These are phyloP conservation scores for Phyto melanocephala DNA, from an alignment of 2,888 invertebrate species.

Conservation along the genomic window DNA sequence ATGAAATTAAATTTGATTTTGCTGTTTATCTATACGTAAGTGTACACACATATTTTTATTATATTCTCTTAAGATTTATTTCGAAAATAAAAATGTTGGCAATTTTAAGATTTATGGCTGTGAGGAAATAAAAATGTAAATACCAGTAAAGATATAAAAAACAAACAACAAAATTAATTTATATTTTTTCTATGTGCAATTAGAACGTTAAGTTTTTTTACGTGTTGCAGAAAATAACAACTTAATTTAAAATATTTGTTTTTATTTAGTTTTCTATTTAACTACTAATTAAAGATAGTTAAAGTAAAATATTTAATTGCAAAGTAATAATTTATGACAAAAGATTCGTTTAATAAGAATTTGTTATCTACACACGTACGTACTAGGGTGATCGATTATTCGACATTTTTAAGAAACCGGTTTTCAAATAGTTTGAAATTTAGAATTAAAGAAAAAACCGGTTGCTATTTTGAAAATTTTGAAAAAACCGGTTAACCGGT, in stretches of 20 bases:
- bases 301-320: not conserved
- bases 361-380: too few relatives aligned
- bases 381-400: too few relatives aligned
- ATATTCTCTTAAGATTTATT: constrained; percentile 6
- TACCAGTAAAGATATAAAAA: not conserved
- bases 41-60: too few relatives aligned
- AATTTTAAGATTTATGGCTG: constrained; percentile 53
- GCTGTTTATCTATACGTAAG: not conserved
- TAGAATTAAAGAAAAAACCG: too few relatives aligned
- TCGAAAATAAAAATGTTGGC: constrained; percentile 35
- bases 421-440: too few relatives aligned
- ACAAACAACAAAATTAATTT: constrained; percentile 33
- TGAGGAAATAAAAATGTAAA: constrained; percentile 14
- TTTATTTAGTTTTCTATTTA: not conserved
- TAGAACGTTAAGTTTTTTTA: constrained; percentile 29
- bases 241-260: not conserved
- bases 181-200: constrained; percentile 19
- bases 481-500: too few relatives aligned
- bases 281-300: constrained; percentile 20
- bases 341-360: not conserved
- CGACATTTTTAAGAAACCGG: too few relatives aligned
- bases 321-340: constrained; percentile 24
- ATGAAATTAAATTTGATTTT: constrained; percentile 23
- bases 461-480: too few relatives aligned
- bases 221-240: constrained; percentile 5